Evolutionary conservation across 1,140 invertebrate genomes (phyloP).

Genomic region (Streblospio benedicti): DNA sequence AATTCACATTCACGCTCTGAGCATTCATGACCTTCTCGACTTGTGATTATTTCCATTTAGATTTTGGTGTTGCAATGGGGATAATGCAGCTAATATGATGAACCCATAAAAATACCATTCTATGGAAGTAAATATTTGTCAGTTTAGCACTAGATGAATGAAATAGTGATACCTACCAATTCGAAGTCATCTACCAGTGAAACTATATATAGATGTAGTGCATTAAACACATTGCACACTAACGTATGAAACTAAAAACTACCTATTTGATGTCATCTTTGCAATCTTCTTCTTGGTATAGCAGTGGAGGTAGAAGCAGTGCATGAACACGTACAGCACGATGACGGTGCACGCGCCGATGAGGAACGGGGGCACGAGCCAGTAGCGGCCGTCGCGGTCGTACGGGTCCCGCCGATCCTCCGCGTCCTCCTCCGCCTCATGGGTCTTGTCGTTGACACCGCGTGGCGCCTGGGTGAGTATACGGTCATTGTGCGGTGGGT

Average conservation of each 20-base stretch:
- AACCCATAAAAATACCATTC: no score
- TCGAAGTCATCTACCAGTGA: background rate
- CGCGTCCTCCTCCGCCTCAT: background rate
- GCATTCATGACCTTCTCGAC: no score
- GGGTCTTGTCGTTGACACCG: no score
- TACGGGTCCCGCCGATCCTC: background rate
- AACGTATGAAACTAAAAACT: background rate
- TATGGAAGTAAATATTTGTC: no score
- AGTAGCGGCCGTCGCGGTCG: slow-evolving; percentile 9
- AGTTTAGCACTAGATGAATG: background rate
- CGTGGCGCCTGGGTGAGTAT: no score
- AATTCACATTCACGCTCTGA: no score
- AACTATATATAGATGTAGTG: no score
- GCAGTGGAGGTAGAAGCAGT: slow-evolving; percentile 16
- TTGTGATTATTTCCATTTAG: no score
- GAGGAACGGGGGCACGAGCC: slow-evolving; percentile 18
- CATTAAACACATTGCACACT: background rate
- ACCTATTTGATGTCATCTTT: background rate
- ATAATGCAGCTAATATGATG: no score
- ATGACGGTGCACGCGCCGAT: slow-evolving; percentile 17
- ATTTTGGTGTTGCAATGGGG: no score
- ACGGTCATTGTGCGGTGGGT: no score
- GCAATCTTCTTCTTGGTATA: slow-evolving; percentile 4
- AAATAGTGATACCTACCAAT: background rate
- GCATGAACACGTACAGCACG: slow-evolving; percentile 12